phyloP scores from a whole-genome alignment of 1,140 invertebrate species.

The Pogonomyrmex californicus region DNA sequence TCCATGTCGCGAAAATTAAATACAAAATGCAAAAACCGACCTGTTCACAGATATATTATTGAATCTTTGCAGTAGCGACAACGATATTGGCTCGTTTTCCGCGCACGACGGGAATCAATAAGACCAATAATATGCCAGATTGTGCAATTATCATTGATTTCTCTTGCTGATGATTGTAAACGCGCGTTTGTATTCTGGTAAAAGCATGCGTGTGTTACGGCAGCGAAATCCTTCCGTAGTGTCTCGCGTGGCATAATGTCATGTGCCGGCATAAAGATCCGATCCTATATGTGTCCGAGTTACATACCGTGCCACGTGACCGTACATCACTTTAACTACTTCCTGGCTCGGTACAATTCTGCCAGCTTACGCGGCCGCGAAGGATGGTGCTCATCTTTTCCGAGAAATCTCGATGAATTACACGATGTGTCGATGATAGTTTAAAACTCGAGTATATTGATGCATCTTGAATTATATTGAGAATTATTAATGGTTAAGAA shows the following conservation, averaged over 20 bases:
- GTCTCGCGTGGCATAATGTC: slow-evolving; percentile 27
- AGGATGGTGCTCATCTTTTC: slow-evolving; percentile 57
- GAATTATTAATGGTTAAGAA: background rate
- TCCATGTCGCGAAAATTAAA: background rate
- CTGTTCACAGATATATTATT: background rate
- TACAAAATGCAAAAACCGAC: too few species aligned
- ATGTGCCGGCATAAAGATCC: slow-evolving; percentile 69
- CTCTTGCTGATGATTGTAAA: background rate
- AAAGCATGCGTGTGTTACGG: slow-evolving; percentile 28
- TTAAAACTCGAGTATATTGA: background rate
- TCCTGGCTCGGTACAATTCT: slow-evolving; percentile 76
- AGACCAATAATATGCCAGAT: background rate
- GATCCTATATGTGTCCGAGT: slow-evolving; percentile 72
- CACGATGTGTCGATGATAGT: slow-evolving; percentile 65
- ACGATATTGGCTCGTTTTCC: background rate
- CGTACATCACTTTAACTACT: slow-evolving; percentile 82
- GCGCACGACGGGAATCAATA: background rate
- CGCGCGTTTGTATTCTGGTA: background rate
- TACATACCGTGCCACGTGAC: slow-evolving; percentile 78
- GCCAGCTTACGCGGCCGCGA: slow-evolving; percentile 55
- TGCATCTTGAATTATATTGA: background rate
- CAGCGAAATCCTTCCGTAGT: slow-evolving; percentile 12
- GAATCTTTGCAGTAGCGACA: background rate
- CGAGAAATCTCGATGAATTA: slow-evolving; percentile 28
- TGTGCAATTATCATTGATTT: slow-evolving; percentile 19